These are phyloP conservation scores for Stichodactyla helianthus DNA, from an alignment of 64 coral and sea anemone genomes.

Conservation along the genomic window DNA sequence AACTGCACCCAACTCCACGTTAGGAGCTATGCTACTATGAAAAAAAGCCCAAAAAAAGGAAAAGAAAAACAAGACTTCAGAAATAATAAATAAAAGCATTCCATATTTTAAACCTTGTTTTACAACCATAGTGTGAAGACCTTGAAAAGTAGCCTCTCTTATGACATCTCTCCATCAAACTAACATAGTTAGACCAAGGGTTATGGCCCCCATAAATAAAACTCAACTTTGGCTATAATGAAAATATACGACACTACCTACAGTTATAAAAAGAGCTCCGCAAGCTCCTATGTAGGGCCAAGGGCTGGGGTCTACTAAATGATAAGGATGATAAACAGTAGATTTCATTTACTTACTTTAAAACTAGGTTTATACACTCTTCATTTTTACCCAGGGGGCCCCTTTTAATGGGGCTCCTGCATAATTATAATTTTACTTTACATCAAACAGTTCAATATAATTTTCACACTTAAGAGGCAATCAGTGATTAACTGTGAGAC, in stretches of 20 bases:
- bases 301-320: conserved; percentile 52
- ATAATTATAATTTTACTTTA: neutral
- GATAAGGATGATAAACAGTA: conserved; percentile 46
- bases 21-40: conserved; percentile 41
- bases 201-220: conserved; percentile 4
- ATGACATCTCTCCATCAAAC: conserved; percentile 44
- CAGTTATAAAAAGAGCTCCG: conserved; percentile 20
- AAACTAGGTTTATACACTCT: conserved; percentile 13
- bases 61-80: conserved; percentile 48
- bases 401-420: conserved; percentile 48
- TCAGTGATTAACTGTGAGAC: conserved; percentile 59
- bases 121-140: conserved; percentile 27
- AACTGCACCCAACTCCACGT: conserved; percentile 34
- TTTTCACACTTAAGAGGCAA: conserved; percentile 75
- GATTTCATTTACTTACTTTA: conserved; percentile 25
- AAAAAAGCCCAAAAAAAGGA: conserved; percentile 55
- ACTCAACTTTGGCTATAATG: conserved; percentile 19
- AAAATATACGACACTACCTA: conserved; percentile 28
- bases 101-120: conserved; percentile 38
- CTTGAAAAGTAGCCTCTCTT: conserved; percentile 31
- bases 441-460: conserved; percentile 69
- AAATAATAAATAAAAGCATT: conserved; percentile 47
- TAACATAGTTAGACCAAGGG: conserved; percentile 16
- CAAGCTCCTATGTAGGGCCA: conserved; percentile 35
- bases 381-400: conserved; percentile 14